Evolutionary conservation across 2,888 invertebrate species (phyloP), one percentile per base, ranked within the genome.

Genomic region (Xanthostigma xanthostigma): DNA sequence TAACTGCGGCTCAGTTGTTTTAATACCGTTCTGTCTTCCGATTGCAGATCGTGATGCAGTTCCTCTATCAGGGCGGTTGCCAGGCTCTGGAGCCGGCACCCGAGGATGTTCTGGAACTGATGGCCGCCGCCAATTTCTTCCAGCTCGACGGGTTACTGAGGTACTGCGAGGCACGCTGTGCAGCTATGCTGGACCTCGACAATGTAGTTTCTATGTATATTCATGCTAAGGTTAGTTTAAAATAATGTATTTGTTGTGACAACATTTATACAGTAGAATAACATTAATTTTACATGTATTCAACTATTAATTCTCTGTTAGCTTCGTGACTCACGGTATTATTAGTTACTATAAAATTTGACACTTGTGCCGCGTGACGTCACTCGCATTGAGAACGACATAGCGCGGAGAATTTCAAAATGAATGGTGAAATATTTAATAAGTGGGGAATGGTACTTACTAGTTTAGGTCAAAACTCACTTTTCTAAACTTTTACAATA

Each of bases 161-260:
- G 50, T 89, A 86, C 62, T 91, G 91, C 57, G 91, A 92, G 64
- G 82, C 85, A 2, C 76, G 87, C 48, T 90, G 91, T 59, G 87
- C 91, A 1, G 77, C 79, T 46, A 80, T 88, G 68, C 81, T 92
- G 12, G 85, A 88, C 59, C 74, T 89, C 52, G 89, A 91, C 60
- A 92, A 91, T 63, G 84, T 91, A 43, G 90, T 91, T 44, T 88
- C 90, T 13, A 87, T 92, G 73, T 93, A 92, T 60, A 91, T 91
- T 59, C 91, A 92, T 64, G 91, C 91, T 43, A 91, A 91, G 81
- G 88, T 86, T 65, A 49, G 53, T 44, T 17, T 34, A 36, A 9
- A 38, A 8, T 13, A n/a, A 6, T 36, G 44, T 4, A 13, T 46
- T 46, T 3, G 11, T 27, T 12, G 11, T 38, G 9, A 46, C 17